phyloP scores from a whole-genome alignment of 2,113 vertebrate species.

The Probosciger aterrimus region DNA sequence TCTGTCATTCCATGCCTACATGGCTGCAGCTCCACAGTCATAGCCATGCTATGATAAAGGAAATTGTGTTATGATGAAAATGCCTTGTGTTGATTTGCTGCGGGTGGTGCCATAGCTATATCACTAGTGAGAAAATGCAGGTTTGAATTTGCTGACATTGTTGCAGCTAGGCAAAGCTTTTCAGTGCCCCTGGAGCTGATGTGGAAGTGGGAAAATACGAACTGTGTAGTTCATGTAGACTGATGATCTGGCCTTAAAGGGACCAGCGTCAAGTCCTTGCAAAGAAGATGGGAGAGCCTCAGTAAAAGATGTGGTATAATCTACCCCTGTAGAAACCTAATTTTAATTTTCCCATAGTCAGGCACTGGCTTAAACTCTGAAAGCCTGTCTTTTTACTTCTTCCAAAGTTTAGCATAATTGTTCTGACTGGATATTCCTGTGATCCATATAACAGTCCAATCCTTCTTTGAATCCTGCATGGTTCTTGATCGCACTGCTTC shows the following conservation, averaged over 20 bases:
- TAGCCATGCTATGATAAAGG: background rate
- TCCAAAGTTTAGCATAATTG: constrained; percentile 24
- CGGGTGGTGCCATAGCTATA: background rate
- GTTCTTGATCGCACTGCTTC: constrained; percentile 39
- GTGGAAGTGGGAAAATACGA: background rate
- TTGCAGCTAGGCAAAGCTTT: background rate
- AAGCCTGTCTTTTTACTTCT: constrained; percentile 5
- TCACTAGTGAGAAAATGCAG: background rate
- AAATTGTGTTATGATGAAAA: background rate
- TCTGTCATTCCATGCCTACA: background rate
- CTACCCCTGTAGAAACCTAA: background rate
- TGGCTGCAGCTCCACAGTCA: background rate
- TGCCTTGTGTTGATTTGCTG: background rate
- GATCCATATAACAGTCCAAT: background rate
- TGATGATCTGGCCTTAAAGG: background rate
- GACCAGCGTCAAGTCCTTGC: background rate
- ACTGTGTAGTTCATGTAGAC: background rate
- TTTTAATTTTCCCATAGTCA: background rate
- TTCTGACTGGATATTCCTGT: constrained; percentile 18
- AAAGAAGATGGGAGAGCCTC: background rate
- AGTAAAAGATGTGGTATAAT: background rate
- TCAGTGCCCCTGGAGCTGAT: background rate
- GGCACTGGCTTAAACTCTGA: background rate
- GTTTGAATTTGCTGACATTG: background rate
- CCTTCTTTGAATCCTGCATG: constrained; percentile 26